Evolutionary conservation across 2,113 vertebrate genomes (phyloP).

Genomic region (Scortum barcoo): DNA sequence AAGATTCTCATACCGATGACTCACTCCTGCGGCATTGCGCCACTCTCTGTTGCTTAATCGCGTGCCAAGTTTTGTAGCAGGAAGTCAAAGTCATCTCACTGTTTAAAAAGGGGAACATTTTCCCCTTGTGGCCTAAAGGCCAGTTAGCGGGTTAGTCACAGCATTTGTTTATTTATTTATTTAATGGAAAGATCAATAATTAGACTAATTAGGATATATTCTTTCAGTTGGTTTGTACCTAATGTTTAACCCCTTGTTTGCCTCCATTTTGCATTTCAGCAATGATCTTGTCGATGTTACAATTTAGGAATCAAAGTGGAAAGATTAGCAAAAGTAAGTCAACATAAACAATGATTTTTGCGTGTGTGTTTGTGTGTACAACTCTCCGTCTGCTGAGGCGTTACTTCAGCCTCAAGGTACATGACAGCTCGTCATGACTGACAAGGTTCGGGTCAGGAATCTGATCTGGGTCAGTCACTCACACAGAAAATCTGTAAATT

Average conservation of each 20-base stretch:
- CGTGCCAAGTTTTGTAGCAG: constrained; percentile 11
- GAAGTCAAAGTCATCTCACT: constrained; percentile 1
- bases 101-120: constrained; percentile 2
- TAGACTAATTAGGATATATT: too few relatives aligned
- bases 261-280: neutral
- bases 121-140: neutral
- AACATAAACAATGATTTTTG: neutral
- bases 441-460: constrained; percentile 17
- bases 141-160: neutral
- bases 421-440: constrained; percentile 50
- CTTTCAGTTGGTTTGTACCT: neutral
- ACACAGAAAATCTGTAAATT: neutral
- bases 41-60: constrained; percentile 29
- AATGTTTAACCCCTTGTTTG: neutral
- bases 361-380: neutral
- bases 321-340: neutral
- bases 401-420: constrained; percentile 26
- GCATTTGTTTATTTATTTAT: neutral
- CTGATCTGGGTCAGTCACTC: constrained; percentile 17
- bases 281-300: neutral
- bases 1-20: constrained; percentile 32
- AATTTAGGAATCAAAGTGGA: neutral
- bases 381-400: neutral
- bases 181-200: neutral
- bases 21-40: constrained; percentile 30